Percentiles rank a stretch among this genome's conserved stretches.
Conservation (phyloP, 2,113 vertebrate species). For the Nycticryphes semicollaris region DNA sequence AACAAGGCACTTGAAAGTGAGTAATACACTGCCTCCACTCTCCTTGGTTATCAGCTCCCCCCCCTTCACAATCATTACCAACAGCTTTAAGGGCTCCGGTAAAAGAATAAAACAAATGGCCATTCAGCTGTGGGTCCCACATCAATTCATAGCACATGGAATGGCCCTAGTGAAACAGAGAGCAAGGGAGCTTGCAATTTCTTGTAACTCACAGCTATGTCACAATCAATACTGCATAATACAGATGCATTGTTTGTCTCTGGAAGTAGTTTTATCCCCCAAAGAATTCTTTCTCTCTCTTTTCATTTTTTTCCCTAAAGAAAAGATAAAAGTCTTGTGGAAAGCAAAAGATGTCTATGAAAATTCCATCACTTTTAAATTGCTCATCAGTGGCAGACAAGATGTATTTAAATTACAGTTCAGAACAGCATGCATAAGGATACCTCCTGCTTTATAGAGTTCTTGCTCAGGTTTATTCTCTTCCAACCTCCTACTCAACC, state of each 20-base stretch:
- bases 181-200: slow-evolving; percentile 24
- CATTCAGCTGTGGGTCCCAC: neutral
- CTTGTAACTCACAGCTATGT: neutral
- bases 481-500: neutral
- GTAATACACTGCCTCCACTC: neutral
- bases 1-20: neutral
- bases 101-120: neutral
- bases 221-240: neutral
- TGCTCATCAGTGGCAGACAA: neutral
- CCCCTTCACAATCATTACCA: neutral
- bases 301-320: neutral
- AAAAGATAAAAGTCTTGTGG: neutral
- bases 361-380: neutral
- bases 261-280: neutral
- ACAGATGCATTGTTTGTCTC: neutral
- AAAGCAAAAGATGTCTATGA: neutral
- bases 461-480: neutral
- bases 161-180: neutral
- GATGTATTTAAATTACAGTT: neutral
- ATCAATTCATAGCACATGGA: neutral
- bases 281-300: neutral
- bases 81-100: neutral
- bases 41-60: neutral
- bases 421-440: neutral
- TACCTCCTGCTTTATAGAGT: neutral